Percentiles rank a stretch among this genome's conserved stretches.
Evolutionary conservation across 2,888 invertebrate genomes (phyloP).

Genomic region (Sesamia inferens): DNA sequence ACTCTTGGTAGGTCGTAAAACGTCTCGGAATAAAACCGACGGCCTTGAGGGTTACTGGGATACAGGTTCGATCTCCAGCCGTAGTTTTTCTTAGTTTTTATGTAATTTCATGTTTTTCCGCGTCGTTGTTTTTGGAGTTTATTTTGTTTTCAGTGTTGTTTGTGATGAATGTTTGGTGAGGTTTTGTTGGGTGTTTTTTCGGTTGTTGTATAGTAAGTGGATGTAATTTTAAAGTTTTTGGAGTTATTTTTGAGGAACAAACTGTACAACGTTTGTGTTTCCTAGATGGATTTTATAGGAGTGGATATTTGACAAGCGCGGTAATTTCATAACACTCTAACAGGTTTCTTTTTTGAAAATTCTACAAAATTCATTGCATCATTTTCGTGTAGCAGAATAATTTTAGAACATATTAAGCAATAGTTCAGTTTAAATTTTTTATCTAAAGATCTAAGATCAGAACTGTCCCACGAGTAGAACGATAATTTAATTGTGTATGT

Average conservation of each 20-base stretch:
- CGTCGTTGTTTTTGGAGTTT: conserved; percentile 38
- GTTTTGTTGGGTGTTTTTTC: background rate
- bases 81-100: conserved; percentile 54
- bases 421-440: background rate
- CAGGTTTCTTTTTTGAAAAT: background rate
- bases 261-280: background rate
- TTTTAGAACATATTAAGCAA: background rate
- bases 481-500: background rate
- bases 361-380: background rate
- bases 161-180: conserved; percentile 28
- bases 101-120: conserved; percentile 54
- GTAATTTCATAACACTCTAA: background rate
- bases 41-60: conserved; percentile 61
- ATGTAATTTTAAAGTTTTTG: conserved; percentile 20
- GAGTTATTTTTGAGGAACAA: conserved; percentile 2
- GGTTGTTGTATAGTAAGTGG: background rate
- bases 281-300: background rate
- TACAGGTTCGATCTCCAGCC: conserved; percentile 57
- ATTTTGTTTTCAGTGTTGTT: conserved; percentile 36
- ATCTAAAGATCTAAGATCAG: background rate
- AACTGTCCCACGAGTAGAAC: background rate
- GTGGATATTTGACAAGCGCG: background rate
- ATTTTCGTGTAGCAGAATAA: background rate
- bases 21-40: conserved; percentile 60
- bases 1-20: conserved; percentile 63